Evolutionary conservation across 2,888 invertebrate species (phyloP).

Genomic region (Eupithecia insigniata): DNA sequence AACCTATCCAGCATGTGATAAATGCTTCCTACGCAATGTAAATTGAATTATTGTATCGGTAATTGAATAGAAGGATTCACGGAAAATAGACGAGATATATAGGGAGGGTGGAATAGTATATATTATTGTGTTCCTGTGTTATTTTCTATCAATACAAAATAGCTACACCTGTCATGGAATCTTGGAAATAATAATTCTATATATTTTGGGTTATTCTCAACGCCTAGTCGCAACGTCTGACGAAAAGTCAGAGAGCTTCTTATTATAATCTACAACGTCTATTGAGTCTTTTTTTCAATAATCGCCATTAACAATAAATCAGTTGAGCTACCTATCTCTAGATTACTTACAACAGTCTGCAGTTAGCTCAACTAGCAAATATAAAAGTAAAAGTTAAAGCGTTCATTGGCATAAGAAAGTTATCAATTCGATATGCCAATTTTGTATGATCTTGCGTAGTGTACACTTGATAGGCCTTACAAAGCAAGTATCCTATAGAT

Average conservation of each 20-base stretch:
- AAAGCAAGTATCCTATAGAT: background rate
- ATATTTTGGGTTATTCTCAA: no score
- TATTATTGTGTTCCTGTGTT: background rate
- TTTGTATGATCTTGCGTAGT: background rate
- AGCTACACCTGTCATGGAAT: background rate
- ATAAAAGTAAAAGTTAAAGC: slow-evolving; percentile 8
- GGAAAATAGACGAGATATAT: slow-evolving; percentile 7
- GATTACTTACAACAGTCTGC: no score
- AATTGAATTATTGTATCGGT: slow-evolving; percentile 64
- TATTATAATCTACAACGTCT: no score
- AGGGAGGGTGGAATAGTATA: background rate
- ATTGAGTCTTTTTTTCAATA: no score
- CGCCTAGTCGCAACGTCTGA: no score
- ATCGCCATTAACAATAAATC: no score
- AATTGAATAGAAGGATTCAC: slow-evolving; percentile 47
- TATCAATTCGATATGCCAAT: background rate
- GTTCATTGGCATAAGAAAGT: background rate
- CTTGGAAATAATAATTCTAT: background rate
- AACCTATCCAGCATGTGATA: slow-evolving; percentile 52
- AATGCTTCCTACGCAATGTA: slow-evolving; percentile 66
- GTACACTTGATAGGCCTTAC: background rate
- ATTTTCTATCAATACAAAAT: background rate
- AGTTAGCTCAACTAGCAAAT: no score
- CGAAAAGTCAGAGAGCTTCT: no score
- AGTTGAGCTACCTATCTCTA: no score